These are phyloP conservation scores for Gallinago solitaria DNA, from an alignment of 2,797 vertebrate species.

Conservation along the genomic window DNA sequence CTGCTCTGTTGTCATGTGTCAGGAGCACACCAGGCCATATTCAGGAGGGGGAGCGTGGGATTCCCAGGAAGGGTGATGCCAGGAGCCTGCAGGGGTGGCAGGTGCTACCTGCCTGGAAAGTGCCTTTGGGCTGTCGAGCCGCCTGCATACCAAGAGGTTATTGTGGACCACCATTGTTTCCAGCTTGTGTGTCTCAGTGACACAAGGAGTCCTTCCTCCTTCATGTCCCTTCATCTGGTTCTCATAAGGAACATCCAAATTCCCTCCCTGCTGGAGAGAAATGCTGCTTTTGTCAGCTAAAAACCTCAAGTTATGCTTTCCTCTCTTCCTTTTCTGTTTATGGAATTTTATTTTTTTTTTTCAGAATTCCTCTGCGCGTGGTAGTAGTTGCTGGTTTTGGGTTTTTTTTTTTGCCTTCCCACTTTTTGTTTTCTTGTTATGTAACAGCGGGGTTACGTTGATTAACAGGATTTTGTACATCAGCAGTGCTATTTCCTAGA, in stretches of 20 bases:
- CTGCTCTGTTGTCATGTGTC: accelerated
- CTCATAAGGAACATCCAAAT: background rate
- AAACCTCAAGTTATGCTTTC: background rate
- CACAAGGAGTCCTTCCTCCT: background rate
- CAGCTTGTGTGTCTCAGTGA: background rate
- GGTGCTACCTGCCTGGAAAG: background rate
- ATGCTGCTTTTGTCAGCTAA: background rate
- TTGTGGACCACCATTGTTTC: accelerated
- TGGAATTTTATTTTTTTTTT: background rate
- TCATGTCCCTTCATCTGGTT: background rate
- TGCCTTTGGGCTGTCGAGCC: accelerated
- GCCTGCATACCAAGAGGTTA: accelerated
- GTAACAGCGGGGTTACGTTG: background rate
- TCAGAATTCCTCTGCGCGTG: background rate
- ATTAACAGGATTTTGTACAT: background rate
- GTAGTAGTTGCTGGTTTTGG: background rate
- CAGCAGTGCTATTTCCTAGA: background rate
- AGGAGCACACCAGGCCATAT: accelerated
- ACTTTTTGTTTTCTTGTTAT: background rate
- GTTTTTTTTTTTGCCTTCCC: background rate
- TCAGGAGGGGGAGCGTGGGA: accelerated
- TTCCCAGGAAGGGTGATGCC: background rate
- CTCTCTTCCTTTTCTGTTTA: background rate
- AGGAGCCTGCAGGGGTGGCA: accelerated
- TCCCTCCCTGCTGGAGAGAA: background rate